Base-by-base conservation (phyloP, 1,140 invertebrate genomes). In the Episyrphus balteatus region DNA sequence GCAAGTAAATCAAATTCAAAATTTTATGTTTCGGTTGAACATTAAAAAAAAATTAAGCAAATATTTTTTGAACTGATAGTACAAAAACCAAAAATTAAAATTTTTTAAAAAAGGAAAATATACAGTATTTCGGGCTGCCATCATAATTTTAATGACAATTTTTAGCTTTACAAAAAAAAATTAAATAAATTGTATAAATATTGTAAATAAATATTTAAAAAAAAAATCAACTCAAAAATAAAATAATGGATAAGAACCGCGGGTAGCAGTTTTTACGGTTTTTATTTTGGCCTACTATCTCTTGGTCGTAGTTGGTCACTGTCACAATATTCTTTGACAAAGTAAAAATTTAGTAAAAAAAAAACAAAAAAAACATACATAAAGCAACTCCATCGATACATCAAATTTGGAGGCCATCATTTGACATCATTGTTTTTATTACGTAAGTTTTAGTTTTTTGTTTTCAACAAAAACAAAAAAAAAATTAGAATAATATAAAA, bases 11-110 rank as follows among this genome's bases (percentile, higher is more conserved):
- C 61, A 17, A 63, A 61, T 54, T 61, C 59, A 10, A 60, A 58
- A 49, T 61, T 63, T 46, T 61, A 63, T 53, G 59, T 63, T 47
- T 61, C 58, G 40, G 59, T 61, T 50, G 59, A 63, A 42, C 54
- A 62, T 19, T 58, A 47, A 54, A 42, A 46, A 38, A 46, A 32
- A 13, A 7, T 13, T 17, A 46, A 46, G 18, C 30, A 32, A 13
- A 19, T 21, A 26, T 19, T 33, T 38, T 10, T 44, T 34, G 9
- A 36, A 44, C 10, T 6, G 31, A 44, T 34, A 1, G 32, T 44
- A 44, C 30, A 33, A 32, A 44, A 36, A 36, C 3, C 3, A 36
- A 36, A 36, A 36, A 12, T 36, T 36, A 5, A 6, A 36, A 36
- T 36, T 36, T 36, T n/a, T 5, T n/a, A 36, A 36, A 36, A 36